These are phyloP conservation scores for Cotesia congregata DNA, from an alignment of 2,888 invertebrate species.

Conservation along the genomic window DNA sequence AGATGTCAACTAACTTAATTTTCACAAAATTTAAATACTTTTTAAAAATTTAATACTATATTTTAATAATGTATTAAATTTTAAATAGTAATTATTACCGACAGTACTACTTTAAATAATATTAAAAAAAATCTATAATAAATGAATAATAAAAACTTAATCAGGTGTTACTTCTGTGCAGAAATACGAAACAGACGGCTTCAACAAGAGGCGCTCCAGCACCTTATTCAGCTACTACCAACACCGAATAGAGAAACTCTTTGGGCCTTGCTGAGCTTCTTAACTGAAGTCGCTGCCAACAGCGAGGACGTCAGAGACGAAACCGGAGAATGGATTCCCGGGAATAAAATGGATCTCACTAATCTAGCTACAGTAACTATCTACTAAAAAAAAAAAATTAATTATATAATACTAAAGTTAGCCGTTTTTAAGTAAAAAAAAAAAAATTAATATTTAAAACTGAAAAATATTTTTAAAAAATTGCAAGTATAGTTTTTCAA, in stretches of 20 bases:
- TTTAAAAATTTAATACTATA: too few relatives aligned
- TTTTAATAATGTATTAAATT: too few relatives aligned
- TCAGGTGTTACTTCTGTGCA: slow-evolving; percentile 64
- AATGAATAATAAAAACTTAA: neutral
- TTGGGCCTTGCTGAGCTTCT: slow-evolving; percentile 84
- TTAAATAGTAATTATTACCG: too few relatives aligned
- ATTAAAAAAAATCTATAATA: neutral
- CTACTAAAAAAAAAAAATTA: slow-evolving; percentile 4
- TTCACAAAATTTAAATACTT: too few relatives aligned
- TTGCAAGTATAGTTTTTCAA: too few relatives aligned
- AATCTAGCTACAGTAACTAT: slow-evolving; percentile 83
- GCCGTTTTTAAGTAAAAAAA: too few relatives aligned
- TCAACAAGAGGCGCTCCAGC: slow-evolving; percentile 86
- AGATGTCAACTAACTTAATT: too few relatives aligned
- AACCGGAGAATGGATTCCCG: slow-evolving; percentile 76
- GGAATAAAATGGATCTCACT: slow-evolving; percentile 94
- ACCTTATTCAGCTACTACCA: slow-evolving; percentile 88
- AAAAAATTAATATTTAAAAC: too few relatives aligned
- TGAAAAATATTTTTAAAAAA: too few relatives aligned
- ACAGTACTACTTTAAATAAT: too few relatives aligned
- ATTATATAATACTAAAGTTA: neutral
- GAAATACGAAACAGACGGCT: slow-evolving; percentile 86
- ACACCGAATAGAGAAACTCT: slow-evolving; percentile 92
- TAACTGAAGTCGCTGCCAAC: slow-evolving; percentile 82
- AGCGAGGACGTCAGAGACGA: slow-evolving; percentile 77